Conservation (phyloP, 2,888 invertebrate genomes). For the Caenorhabditis japonica region DNA sequence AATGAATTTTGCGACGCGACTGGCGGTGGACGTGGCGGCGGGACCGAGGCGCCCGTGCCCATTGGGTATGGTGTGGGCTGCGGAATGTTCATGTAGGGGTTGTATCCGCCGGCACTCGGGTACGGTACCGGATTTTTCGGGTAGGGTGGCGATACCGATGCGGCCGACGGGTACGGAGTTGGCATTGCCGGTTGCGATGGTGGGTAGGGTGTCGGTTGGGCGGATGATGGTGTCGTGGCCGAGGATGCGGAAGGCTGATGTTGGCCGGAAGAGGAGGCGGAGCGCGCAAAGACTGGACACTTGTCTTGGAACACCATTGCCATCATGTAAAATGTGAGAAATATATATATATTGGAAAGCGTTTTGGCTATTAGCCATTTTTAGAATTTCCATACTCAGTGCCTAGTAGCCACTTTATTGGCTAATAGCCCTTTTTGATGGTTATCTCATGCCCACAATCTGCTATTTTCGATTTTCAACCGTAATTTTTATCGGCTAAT, state of each 20-base stretch:
- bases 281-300: slow-evolving; percentile 85
- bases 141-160: slow-evolving; percentile 47
- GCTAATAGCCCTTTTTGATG: too few species aligned
- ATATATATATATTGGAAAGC: too few species aligned
- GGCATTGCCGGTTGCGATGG: slow-evolving; percentile 50
- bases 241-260: slow-evolving; percentile 44
- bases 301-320: slow-evolving; percentile 92
- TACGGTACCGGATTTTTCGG: slow-evolving; percentile 54
- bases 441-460: too few species aligned
- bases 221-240: slow-evolving; percentile 80
- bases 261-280: slow-evolving; percentile 19
- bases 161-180: slow-evolving; percentile 51
- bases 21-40: slow-evolving; percentile 58
- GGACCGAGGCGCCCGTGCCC: slow-evolving; percentile 14
- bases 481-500: too few species aligned
- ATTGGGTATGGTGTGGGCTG: slow-evolving; percentile 48
- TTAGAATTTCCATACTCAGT: too few species aligned
- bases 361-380: too few species aligned
- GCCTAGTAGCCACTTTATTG: too few species aligned
- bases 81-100: slow-evolving; percentile 57
- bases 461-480: too few species aligned
- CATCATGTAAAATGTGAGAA: slow-evolving; percentile 84
- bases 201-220: slow-evolving; percentile 77
- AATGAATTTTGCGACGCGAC: slow-evolving; percentile 22
- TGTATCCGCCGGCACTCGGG: slow-evolving; percentile 54